Percentiles rank a stretch among this genome's conserved stretches.
phyloP scores from a whole-genome alignment of 2,888 invertebrate species.

The Pristionchus mayeri region DNA sequence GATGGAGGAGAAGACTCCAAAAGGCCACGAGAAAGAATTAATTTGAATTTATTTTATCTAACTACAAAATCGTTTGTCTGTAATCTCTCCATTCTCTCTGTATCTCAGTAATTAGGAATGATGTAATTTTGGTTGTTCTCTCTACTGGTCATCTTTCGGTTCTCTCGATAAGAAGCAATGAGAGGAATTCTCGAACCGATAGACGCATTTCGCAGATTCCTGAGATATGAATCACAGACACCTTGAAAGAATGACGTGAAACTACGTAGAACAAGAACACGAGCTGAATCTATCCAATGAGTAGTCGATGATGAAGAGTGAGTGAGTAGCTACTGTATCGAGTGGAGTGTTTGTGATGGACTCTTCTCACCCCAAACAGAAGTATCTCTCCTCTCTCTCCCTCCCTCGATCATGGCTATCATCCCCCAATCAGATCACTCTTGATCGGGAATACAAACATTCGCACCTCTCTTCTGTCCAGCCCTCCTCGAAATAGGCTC shows the following conservation, averaged over 20 bases:
- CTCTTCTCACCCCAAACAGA: conserved; percentile 28
- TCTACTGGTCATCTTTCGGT: conserved; percentile 1
- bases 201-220: not conserved
- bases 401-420: conserved; percentile 7
- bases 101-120: not conserved
- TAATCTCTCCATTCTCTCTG: too few relatives aligned
- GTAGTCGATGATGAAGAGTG: not conserved
- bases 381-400: conserved; percentile 1
- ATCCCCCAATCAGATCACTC: conserved; percentile 17
- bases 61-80: not conserved
- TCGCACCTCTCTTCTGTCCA: not conserved
- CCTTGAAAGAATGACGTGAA: not conserved
- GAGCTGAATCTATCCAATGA: not conserved
- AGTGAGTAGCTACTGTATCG: not conserved
- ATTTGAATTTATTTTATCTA: not conserved
- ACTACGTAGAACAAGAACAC: not conserved
- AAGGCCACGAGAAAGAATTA: not conserved
- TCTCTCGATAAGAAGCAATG: not conserved
- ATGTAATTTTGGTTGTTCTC: not conserved
- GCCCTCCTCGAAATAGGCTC: conserved; percentile 19
- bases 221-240: not conserved
- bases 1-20: not conserved
- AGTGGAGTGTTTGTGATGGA: not conserved
- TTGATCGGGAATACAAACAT: conserved; percentile 13
- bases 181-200: not conserved